Conservation (phyloP, 2,888 invertebrate genomes). For the Harpalus rufipes region DNA sequence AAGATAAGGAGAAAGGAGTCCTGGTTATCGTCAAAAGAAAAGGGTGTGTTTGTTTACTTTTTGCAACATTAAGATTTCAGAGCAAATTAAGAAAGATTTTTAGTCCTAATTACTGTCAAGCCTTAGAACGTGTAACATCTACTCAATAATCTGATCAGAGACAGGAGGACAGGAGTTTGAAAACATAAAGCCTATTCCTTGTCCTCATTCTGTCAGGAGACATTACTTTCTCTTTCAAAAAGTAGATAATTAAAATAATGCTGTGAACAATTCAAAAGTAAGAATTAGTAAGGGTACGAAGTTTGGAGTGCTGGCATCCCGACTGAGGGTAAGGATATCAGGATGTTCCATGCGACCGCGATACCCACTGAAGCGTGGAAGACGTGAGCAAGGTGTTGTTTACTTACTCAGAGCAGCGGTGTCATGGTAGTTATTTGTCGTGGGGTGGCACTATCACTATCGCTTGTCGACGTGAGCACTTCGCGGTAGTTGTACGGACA, state of each 20-base stretch:
- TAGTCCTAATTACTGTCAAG: background rate
- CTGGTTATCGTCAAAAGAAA: constrained; percentile 27
- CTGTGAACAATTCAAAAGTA: constrained; percentile 4
- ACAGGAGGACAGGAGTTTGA: background rate
- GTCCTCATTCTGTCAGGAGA: constrained; percentile 46
- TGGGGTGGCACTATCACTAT: constrained; percentile 19
- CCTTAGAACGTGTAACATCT: constrained; percentile 13
- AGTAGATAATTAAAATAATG: background rate
- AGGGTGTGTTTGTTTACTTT: constrained; percentile 56
- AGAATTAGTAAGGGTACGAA: background rate
- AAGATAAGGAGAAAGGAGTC: background rate
- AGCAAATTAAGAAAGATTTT: constrained; percentile 2
- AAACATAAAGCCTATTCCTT: constrained; percentile 31
- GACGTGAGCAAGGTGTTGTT: constrained; percentile 1
- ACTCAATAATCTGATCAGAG: constrained; percentile 16
- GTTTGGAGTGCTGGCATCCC: background rate
- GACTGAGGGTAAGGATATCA: background rate
- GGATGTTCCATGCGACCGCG: constrained; percentile 53
- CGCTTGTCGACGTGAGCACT: background rate
- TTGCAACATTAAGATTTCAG: constrained; percentile 13
- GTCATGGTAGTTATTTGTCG: constrained; percentile 7
- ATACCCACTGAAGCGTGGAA: constrained; percentile 46
- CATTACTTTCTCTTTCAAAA: constrained; percentile 47
- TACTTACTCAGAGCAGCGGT: constrained; percentile 27
- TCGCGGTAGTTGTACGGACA: background rate